Percentiles rank a stretch among this genome's conserved stretches.
phyloP scores from a whole-genome alignment of 2,888 invertebrate species.

The Orthosia cruda region DNA sequence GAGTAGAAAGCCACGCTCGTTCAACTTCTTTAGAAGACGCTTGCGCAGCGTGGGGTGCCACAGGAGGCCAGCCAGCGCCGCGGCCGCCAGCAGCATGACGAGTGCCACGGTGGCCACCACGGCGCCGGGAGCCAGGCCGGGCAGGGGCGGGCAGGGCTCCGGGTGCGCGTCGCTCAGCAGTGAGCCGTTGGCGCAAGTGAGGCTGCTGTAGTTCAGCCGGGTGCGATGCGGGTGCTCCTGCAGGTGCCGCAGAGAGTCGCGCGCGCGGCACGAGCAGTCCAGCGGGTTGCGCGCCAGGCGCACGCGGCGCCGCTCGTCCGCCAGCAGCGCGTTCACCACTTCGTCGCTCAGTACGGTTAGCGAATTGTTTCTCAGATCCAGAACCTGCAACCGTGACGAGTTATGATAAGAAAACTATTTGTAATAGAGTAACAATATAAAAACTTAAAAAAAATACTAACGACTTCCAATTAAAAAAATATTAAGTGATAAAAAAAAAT shows the following conservation, averaged over 20 bases:
- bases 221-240: background rate
- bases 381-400: constrained; percentile 24
- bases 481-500: too few species aligned
- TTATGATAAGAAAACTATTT: background rate
- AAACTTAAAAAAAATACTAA: too few species aligned
- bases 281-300: constrained; percentile 48
- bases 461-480: too few species aligned
- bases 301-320: constrained; percentile 10
- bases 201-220: background rate
- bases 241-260: background rate
- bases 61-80: constrained; percentile 55
- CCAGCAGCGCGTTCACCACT: constrained; percentile 19
- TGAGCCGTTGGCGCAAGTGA: constrained; percentile 12
- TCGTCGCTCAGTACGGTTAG: constrained; percentile 15
- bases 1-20: constrained; percentile 58
- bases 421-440: too few species aligned
- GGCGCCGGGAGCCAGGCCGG: background rate
- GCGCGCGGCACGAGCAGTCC: constrained; percentile 37
- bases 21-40: constrained; percentile 63
- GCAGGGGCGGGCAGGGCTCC: background rate
- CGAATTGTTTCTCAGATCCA: constrained; percentile 55
- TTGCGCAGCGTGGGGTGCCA: constrained; percentile 54
- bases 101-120: constrained; percentile 7
- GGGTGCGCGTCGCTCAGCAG: constrained; percentile 4
- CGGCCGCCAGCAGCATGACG: constrained; percentile 22